These are phyloP conservation scores for Nixonia krombeini DNA, from an alignment of 1,140 invertebrate genomes.

Conservation along the genomic window DNA sequence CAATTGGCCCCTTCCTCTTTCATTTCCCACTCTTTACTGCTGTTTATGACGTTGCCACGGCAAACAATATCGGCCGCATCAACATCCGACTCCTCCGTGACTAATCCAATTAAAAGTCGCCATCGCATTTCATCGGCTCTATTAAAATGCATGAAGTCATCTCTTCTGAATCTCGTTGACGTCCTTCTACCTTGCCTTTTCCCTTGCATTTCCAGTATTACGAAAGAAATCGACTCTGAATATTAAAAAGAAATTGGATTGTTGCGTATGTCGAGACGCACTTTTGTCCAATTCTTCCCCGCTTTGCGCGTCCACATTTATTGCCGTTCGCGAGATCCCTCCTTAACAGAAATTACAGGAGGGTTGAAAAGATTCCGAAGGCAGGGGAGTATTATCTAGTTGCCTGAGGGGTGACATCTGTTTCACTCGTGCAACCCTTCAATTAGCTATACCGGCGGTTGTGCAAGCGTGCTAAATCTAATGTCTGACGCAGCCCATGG, in stretches of 20 bases:
- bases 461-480: conserved; percentile 63
- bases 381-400: conserved; percentile 59
- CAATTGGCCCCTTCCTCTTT: conserved; percentile 48
- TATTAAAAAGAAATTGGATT: no score
- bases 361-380: conserved; percentile 25
- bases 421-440: conserved; percentile 57
- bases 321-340: conserved; percentile 11
- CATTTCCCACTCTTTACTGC: conserved; percentile 17
- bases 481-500: conserved; percentile 57
- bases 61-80: conserved; percentile 38
- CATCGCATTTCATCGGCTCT: not conserved
- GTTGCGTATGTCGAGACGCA: no score
- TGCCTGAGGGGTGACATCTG: conserved; percentile 67
- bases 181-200: no score
- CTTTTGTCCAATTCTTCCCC: no score
- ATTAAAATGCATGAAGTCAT: not conserved
- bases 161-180: no score
- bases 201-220: not conserved
- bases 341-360: conserved; percentile 33
- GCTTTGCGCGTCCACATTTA: conserved; percentile 1
- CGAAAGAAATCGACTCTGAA: no score
- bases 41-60: conserved; percentile 35
- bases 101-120: conserved; percentile 16
- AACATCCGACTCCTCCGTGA: conserved; percentile 41
- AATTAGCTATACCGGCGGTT: conserved; percentile 67